Conservation (phyloP, 2,797 vertebrate species). For the Ataeniobius toweri region DNA sequence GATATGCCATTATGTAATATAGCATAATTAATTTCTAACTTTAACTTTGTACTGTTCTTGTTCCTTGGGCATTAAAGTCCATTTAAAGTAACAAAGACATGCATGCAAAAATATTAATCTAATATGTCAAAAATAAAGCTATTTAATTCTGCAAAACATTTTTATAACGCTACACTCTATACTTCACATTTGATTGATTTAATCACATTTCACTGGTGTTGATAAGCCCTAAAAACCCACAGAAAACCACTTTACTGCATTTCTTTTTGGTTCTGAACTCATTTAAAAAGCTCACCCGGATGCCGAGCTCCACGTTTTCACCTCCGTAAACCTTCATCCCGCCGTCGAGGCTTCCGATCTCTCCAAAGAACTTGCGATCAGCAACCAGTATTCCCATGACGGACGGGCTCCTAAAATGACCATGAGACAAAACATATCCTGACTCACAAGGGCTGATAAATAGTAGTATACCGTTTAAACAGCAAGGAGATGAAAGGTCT, state of each 20-base stretch:
- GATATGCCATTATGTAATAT: too few species aligned
- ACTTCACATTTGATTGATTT: too few species aligned
- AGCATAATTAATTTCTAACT: too few species aligned
- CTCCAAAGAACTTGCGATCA: slow-evolving; percentile 80
- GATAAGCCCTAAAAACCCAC: too few species aligned
- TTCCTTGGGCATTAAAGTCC: too few species aligned
- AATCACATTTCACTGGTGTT: too few species aligned
- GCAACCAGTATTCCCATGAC: slow-evolving; percentile 85
- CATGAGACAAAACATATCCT: background rate
- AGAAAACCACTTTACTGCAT: background rate
- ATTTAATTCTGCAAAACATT: too few species aligned
- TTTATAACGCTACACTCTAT: too few species aligned
- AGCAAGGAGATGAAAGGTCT: background rate
- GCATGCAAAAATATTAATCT: too few species aligned
- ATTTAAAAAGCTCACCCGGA: slow-evolving; percentile 70
- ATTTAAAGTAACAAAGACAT: too few species aligned
- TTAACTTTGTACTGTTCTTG: too few species aligned
- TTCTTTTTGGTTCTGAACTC: background rate
- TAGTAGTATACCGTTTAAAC: background rate
- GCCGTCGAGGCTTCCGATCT: slow-evolving; percentile 81
- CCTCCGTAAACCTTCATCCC: slow-evolving; percentile 88
- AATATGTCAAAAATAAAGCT: too few species aligned
- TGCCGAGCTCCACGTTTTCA: slow-evolving; percentile 85
- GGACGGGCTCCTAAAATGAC: slow-evolving; percentile 78
- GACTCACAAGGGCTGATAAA: background rate